phyloP scores from a whole-genome alignment of 2,113 vertebrate genomes.

The Ammospiza caudacuta region DNA sequence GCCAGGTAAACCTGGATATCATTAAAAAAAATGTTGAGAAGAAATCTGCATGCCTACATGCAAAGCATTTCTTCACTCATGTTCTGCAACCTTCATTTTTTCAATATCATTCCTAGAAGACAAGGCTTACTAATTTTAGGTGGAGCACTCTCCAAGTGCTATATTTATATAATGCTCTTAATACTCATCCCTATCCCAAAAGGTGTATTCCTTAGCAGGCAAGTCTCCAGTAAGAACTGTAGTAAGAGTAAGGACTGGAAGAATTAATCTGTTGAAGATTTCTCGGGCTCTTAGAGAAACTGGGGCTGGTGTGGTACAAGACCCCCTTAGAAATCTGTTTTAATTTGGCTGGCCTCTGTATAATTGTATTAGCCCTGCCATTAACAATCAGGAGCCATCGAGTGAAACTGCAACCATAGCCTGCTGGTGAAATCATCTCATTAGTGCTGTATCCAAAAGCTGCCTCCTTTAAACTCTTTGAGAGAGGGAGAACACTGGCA shows the following conservation, averaged over 20 bases:
- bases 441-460: fast-evolving
- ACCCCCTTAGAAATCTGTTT: neutral
- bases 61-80: neutral
- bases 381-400: neutral
- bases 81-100: neutral
- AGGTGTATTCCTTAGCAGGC: neutral
- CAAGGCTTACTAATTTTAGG: neutral
- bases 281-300: neutral
- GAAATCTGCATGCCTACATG: neutral
- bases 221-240: neutral
- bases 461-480: neutral
- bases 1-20: neutral
- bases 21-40: neutral
- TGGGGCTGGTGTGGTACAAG: neutral
- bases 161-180: neutral
- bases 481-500: neutral
- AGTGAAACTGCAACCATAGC: neutral
- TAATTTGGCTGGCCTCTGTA: neutral
- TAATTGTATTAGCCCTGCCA: neutral
- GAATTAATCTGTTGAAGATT: neutral
- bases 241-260: neutral
- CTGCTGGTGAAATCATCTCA: neutral
- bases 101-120: neutral
- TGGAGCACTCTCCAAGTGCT: neutral
- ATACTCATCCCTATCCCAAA: neutral